These are phyloP conservation scores for Pelecanus crispus DNA, from an alignment of 2,113 vertebrate genomes.

Conservation along the genomic window DNA sequence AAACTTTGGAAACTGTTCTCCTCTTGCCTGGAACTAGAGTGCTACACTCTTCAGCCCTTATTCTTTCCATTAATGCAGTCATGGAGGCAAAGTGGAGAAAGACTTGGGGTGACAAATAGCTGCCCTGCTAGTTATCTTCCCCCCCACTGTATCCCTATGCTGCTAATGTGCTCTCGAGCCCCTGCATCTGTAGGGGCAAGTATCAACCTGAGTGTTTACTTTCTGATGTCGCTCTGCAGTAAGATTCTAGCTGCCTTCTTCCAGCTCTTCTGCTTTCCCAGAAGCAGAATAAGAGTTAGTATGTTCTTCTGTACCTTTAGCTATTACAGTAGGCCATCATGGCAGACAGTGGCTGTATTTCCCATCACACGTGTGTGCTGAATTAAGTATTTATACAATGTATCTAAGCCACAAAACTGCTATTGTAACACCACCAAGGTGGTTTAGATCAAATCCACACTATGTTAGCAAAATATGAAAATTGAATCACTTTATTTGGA, in stretches of 20 bases:
- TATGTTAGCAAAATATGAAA: background rate
- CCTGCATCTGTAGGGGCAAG: background rate
- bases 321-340: background rate
- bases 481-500: constrained; percentile 37
- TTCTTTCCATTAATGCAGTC: no score
- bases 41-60: no score
- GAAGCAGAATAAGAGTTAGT: background rate
- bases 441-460: background rate
- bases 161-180: background rate
- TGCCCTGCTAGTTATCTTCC: background rate
- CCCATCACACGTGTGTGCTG: background rate
- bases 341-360: background rate
- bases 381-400: background rate
- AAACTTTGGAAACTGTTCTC: background rate
- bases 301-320: background rate
- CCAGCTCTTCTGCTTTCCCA: background rate
- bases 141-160: no score
- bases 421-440: background rate
- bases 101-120: no score
- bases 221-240: background rate
- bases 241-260: background rate
- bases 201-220: background rate
- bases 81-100: no score
- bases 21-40: background rate
- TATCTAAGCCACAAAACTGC: background rate